Evolutionary conservation across 2,888 invertebrate species (phyloP).

Genomic region (Pristionchus mayeri): DNA sequence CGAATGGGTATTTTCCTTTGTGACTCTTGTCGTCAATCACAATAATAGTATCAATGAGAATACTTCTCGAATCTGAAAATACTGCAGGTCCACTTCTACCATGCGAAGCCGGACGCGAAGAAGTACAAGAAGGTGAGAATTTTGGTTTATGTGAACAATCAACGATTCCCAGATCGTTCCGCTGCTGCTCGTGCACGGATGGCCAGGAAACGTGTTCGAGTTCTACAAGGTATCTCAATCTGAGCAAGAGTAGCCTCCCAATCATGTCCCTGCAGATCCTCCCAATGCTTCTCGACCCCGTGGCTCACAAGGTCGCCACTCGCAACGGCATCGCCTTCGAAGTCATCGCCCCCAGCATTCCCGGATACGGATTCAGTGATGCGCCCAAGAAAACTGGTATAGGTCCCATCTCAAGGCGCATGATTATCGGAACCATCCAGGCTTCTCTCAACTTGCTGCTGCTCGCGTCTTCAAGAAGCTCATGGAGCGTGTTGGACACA

Average conservation of each 20-base stretch:
- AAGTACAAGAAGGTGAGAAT: constrained; percentile 66
- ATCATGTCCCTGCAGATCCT: constrained; percentile 75
- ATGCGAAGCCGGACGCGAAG: constrained; percentile 80
- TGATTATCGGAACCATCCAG: constrained; percentile 57
- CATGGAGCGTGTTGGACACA: constrained; percentile 83
- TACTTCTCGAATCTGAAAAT: not conserved
- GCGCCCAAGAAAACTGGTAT: constrained; percentile 81
- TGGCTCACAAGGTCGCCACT: constrained; percentile 54
- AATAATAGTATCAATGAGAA: no score
- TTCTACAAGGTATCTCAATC: constrained; percentile 42
- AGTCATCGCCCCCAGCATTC: constrained; percentile 79
- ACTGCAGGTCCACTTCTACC: constrained; percentile 83
- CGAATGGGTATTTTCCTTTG: not conserved
- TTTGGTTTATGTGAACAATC: not conserved
- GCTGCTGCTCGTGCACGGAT: constrained; percentile 86
- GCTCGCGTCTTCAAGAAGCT: constrained; percentile 81
- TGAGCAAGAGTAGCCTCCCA: not conserved
- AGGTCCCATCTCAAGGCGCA: no score
- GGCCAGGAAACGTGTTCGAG: constrained; percentile 89
- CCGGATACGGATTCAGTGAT: constrained; percentile 80
- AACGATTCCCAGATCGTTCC: constrained; percentile 75
- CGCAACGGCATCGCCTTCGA: constrained; percentile 74
- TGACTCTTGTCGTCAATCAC: no score
- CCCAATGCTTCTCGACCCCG: constrained; percentile 80
- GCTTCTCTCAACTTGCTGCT: constrained; percentile 72